Base-by-base conservation (phyloP, 2,113 vertebrate species). In the Pseudorhombus dupliciocellatus region DNA sequence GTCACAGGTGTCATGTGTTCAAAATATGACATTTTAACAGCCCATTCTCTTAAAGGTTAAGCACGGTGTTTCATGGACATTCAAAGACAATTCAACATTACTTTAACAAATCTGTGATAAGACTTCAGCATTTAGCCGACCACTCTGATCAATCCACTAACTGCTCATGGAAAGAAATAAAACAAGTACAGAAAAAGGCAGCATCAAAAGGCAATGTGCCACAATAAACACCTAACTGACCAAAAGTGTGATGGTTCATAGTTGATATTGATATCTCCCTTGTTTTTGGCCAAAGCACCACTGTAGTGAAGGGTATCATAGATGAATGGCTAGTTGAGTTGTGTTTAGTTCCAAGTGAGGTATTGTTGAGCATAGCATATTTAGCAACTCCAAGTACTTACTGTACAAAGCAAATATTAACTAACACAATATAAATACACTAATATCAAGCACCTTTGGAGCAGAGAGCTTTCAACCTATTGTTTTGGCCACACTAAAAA, bases 281-380 rank as follows among this genome's bases (percentile, higher is more conserved):
- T 94, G 92, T 84, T 90, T 34, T 46, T 91, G 84, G 89, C 87
- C 85, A 87, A 91, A 94, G 94, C 94, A 96, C 94, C 87, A 31
- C 75, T 81, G 82, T 64, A 85, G 83, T 80, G 63, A 71, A 80
- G 57, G 76, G 69, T 78, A 71, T 87, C 50, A 77, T 78, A 75
- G 83, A 87, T 86, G 60, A 90, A 95, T 93, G 93, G 94, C 93
- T 95, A 92, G 83, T 75, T 88, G 92, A 87, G 87, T 83, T 88
- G 81, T 88, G 81, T 92, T 91, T 84, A 91, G 87, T 92, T 91
- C 84, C 84, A 88, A 90, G 80, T 95, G 95, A 96, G 96, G 96
- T 96, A 96, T 92, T 93, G 83, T 84, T 85, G 80, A 82, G 83
- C 71, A 85, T 87, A 86, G 80, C 81, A 87, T 80, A 86, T 79